Conservation (phyloP, 2,797 vertebrate species). For the Clamator glandarius region DNA sequence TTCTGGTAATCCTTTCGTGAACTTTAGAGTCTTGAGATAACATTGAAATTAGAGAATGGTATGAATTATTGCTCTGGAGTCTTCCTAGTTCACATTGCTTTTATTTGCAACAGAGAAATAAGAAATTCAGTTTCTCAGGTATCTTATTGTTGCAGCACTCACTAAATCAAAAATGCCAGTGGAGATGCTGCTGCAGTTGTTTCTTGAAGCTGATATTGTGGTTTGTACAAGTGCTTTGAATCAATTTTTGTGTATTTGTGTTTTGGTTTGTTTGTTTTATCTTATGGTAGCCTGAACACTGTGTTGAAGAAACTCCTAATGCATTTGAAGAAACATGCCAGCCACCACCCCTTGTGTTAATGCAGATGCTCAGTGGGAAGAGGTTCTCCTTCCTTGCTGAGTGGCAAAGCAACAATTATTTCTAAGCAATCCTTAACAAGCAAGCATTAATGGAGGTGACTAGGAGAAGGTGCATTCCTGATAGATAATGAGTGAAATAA, state of each 20-base stretch:
- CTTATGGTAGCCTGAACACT: not conserved
- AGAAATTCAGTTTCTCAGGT: not conserved
- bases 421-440: not conserved
- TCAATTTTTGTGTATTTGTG: not conserved
- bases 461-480: not conserved
- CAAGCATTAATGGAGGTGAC: not conserved
- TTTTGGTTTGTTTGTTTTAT: not conserved
- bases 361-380: not conserved
- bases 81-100: not conserved
- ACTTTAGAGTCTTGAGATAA: not conserved
- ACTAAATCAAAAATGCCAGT: not conserved
- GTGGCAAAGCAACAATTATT: not conserved
- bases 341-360: not conserved
- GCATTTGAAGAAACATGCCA: not conserved
- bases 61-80: not conserved
- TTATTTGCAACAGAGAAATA: not conserved
- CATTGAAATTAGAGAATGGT: not conserved
- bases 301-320: not conserved
- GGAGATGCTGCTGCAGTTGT: not conserved
- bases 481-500: not conserved
- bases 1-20: not conserved
- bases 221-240: not conserved
- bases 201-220: not conserved
- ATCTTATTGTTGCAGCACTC: not conserved
- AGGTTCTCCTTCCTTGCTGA: not conserved